These are phyloP conservation scores for Tapirus terrestris DNA, from an alignment of 2,113 vertebrate species.

Conservation along the genomic window DNA sequence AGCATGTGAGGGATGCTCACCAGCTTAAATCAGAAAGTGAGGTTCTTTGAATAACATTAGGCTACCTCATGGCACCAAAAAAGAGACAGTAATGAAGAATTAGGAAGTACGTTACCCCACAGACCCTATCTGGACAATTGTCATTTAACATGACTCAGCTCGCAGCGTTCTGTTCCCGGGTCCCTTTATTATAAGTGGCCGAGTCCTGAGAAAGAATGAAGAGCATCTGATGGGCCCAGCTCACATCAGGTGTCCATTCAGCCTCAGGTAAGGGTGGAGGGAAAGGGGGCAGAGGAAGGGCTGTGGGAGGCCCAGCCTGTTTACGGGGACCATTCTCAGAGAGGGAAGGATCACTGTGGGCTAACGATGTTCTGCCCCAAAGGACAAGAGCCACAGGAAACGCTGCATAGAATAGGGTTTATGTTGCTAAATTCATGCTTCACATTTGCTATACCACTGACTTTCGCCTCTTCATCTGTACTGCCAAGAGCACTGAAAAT, in stretches of 20 bases:
- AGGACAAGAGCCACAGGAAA: neutral
- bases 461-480: neutral
- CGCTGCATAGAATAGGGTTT: neutral
- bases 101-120: neutral
- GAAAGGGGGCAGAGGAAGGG: neutral
- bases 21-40: neutral
- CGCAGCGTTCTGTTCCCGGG: neutral
- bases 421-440: neutral
- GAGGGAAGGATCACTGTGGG: neutral
- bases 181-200: neutral
- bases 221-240: neutral
- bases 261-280: neutral
- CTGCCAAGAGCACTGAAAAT: neutral
- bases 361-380: too few relatives aligned
- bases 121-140: neutral
- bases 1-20: neutral
- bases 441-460: neutral
- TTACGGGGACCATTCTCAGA: neutral
- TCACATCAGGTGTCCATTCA: neutral
- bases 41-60: neutral
- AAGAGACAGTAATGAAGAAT: neutral
- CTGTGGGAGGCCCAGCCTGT: neutral
- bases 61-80: neutral
- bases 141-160: neutral
- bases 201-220: neutral